A percentile compares a stretch with the other conserved stretches of the same genome.
phyloP scores from a whole-genome alignment of 2,888 invertebrate species.

The Limenitis camilla region DNA sequence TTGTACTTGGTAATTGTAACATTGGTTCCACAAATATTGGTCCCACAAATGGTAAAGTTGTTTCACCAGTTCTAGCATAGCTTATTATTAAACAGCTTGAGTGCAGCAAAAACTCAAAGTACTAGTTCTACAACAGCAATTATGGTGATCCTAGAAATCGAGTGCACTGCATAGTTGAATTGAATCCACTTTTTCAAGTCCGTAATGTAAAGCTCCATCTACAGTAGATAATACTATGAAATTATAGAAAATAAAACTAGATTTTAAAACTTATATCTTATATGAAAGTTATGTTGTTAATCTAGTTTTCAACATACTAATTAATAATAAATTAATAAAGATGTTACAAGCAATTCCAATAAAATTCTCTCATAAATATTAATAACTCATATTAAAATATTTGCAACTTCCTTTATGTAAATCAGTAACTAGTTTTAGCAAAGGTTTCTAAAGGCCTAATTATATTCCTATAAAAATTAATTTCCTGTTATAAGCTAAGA shows the following conservation, averaged over 20 bases:
- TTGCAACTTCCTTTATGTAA: no score
- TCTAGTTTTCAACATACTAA: no score
- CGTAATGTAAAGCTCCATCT: neutral
- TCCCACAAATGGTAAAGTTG: neutral
- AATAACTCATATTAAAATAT: no score
- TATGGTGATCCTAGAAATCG: constrained; percentile 17
- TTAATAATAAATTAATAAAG: no score
- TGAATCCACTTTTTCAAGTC: neutral
- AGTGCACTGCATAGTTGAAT: constrained; percentile 9
- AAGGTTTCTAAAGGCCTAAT: no score
- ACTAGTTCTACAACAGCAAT: constrained; percentile 17
- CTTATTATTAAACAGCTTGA: constrained; percentile 18
- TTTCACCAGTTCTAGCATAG: constrained; percentile 15
- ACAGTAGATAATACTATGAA: neutral
- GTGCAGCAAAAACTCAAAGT: constrained; percentile 13
- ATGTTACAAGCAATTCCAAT: no score
- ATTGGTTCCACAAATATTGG: neutral
- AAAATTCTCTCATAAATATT: no score
- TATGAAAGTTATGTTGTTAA: no score
- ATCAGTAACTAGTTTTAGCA: no score
- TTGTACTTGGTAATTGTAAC: neutral
- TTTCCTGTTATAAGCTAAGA: no score
- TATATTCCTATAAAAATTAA: no score
- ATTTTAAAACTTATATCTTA: no score
- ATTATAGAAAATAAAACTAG: neutral